Conservation (phyloP, 1,140 invertebrate species). For the Stegodyphus mimosarum region DNA sequence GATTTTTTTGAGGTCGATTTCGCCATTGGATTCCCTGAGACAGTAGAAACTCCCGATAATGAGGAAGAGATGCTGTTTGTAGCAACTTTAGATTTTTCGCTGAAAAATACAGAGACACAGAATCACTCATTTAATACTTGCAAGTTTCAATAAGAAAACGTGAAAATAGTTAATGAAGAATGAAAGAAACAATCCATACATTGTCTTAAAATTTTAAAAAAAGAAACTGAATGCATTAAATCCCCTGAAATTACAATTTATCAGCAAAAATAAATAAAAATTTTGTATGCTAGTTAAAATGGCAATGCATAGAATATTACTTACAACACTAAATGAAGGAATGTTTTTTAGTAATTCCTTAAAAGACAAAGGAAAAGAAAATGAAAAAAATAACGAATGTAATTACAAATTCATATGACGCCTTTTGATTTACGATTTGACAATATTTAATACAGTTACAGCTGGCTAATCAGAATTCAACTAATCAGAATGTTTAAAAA, state of each 20-base stretch:
- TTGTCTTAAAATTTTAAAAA: too few relatives aligned
- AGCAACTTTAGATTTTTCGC: constrained; percentile 46
- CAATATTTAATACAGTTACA: not conserved
- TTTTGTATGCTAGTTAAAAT: not conserved
- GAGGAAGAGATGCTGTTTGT: constrained; percentile 34
- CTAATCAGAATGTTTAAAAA: not conserved
- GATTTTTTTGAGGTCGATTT: constrained; percentile 53
- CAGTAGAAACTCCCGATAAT: constrained; percentile 37
- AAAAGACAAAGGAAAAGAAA: too few relatives aligned
- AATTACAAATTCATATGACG: not conserved
- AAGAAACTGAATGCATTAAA: too few relatives aligned
- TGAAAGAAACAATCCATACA: too few relatives aligned
- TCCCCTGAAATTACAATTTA: too few relatives aligned
- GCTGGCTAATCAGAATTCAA: not conserved
- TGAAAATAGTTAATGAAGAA: too few relatives aligned
- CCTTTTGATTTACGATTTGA: not conserved
- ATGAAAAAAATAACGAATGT: not conserved
- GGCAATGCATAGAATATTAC: too few relatives aligned
- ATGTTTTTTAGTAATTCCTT: too few relatives aligned
- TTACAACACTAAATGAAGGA: too few relatives aligned
- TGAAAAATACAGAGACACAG: not conserved
- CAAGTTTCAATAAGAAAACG: not conserved
- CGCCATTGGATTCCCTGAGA: constrained; percentile 49
- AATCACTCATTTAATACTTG: not conserved
- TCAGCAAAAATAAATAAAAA: not conserved